A percentile compares a stretch with the other conserved stretches of the same genome.
Conservation (phyloP, 1,140 invertebrate genomes). For the Phortica variegata region DNA sequence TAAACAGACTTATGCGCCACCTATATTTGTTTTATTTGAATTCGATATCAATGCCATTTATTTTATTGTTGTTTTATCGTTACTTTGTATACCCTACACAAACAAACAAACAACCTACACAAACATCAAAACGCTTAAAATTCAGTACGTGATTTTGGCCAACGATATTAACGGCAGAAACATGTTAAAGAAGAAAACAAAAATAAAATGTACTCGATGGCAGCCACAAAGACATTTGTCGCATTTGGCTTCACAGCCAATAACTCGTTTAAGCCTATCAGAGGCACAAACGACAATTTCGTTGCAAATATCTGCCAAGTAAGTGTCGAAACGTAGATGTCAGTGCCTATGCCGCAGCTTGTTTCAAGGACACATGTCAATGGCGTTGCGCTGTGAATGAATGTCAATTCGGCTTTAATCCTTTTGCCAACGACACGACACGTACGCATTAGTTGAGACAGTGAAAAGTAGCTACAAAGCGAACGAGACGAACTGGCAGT, state of each 20-base stretch:
- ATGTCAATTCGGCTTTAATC: neutral
- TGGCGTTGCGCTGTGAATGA: neutral
- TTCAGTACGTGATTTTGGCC: too few relatives aligned
- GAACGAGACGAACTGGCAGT: neutral
- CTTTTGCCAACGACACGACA: neutral
- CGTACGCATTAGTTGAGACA: constrained; percentile 1
- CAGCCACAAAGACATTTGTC: neutral
- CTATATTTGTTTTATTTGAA: too few relatives aligned
- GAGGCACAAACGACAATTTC: neutral
- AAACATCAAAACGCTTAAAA: too few relatives aligned
- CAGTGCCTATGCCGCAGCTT: neutral
- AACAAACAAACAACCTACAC: too few relatives aligned
- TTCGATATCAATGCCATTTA: too few relatives aligned
- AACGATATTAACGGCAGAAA: too few relatives aligned
- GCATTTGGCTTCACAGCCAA: neutral
- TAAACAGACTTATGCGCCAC: too few relatives aligned
- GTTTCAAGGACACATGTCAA: neutral
- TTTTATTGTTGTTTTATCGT: too few relatives aligned
- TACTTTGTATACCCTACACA: too few relatives aligned
- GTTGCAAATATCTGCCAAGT: too few relatives aligned
- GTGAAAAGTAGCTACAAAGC: neutral
- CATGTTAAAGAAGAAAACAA: neutral
- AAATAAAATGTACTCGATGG: neutral
- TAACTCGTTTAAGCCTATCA: neutral
- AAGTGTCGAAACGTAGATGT: too few relatives aligned